phyloP scores from a whole-genome alignment of 1,140 invertebrate species.

The Manduca sexta region DNA sequence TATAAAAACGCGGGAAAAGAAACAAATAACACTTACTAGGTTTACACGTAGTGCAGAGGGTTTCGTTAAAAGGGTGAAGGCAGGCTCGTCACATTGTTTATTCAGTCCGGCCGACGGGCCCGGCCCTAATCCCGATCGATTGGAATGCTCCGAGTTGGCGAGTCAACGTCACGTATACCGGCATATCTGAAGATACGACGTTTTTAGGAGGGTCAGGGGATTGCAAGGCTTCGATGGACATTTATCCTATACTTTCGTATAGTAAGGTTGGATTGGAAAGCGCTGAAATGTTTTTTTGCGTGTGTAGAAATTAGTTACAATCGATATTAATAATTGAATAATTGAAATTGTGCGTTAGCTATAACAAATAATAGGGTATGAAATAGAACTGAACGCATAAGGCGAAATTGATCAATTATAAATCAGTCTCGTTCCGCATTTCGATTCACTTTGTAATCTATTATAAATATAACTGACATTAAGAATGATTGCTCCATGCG shows the following conservation, averaged over 20 bases:
- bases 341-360: too few relatives aligned
- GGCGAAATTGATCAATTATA: too few relatives aligned
- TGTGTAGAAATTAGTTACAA: too few relatives aligned
- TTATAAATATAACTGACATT: too few relatives aligned
- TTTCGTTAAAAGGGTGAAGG: constrained; percentile 59
- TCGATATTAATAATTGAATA: too few relatives aligned
- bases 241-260: not conserved
- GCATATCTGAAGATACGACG: constrained; percentile 17
- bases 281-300: too few relatives aligned
- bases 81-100: constrained; percentile 60
- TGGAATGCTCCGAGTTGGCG: constrained; percentile 16
- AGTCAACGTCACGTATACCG: constrained; percentile 13
- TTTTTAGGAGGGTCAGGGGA: constrained; percentile 12
- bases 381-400: too few relatives aligned
- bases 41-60: constrained; percentile 30
- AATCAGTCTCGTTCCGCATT: too few relatives aligned
- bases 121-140: constrained; percentile 33
- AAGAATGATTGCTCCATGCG: too few relatives aligned
- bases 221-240: constrained; percentile 15
- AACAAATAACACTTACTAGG: constrained; percentile 26
- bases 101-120: constrained; percentile 40
- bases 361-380: too few relatives aligned
- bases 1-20: constrained; percentile 7
- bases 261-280: too few relatives aligned
- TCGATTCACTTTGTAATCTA: too few relatives aligned